A percentile compares a stretch with the other conserved stretches of the same genome.
Conservation (phyloP, 2,888 invertebrate genomes). For the Graphium colonna region DNA sequence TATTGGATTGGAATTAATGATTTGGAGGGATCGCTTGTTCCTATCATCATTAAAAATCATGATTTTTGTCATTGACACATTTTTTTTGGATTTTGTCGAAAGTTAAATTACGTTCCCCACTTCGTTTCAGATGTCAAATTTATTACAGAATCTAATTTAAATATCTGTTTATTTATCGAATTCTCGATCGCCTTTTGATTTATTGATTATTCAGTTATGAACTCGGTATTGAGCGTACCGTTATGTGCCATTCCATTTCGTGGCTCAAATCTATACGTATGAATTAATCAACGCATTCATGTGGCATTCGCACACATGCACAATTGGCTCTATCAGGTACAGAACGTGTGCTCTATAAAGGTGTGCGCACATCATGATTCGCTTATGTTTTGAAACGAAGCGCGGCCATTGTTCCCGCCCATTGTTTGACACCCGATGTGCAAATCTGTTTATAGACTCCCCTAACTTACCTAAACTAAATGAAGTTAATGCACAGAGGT, state of each 20-base stretch:
- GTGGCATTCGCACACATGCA: neutral
- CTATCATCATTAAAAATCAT: no score
- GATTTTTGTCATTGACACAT: no score
- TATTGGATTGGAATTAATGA: no score
- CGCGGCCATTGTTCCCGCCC: constrained; percentile 47
- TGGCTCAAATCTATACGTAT: neutral
- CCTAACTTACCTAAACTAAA: constrained; percentile 14
- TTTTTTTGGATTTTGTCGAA: no score
- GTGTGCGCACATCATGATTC: constrained; percentile 30
- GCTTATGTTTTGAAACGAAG: constrained; percentile 51
- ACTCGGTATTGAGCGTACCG: constrained; percentile 5
- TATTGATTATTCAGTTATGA: neutral
- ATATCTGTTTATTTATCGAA: no score
- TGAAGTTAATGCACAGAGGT: constrained; percentile 9
- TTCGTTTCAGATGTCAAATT: no score
- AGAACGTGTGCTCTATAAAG: constrained; percentile 13
- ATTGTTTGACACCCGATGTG: constrained; percentile 44
- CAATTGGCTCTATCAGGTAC: neutral
- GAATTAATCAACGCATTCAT: neutral
- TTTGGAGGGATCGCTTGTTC: no score
- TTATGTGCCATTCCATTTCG: constrained; percentile 15
- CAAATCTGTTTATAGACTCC: constrained; percentile 35
- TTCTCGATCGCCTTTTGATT: neutral
- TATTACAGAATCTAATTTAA: no score
- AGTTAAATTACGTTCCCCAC: no score